Base-by-base conservation (phyloP, 2,113 vertebrate genomes). In the Antechinus stuartii region DNA sequence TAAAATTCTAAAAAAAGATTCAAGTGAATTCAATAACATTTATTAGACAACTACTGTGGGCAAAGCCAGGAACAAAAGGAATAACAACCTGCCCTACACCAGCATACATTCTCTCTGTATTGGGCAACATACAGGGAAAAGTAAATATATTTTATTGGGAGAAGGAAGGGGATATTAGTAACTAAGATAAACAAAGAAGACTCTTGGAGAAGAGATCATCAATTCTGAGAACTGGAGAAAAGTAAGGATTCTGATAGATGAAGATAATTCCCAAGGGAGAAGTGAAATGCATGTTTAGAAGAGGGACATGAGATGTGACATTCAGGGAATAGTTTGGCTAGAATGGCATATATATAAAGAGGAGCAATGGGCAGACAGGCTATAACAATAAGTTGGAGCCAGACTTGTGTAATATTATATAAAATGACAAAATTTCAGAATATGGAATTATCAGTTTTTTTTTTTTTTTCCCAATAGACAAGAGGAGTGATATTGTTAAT, bases 1-100 rank as follows among this genome's bases (percentile, higher is more conserved):
- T n/a, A n/a, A n/a, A 76, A n/a, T 76, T n/a, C 5, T 7, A 76
- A n/a, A 10, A n/a, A 76, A n/a, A 76, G 35, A n/a, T n/a, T 68
- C 12, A 68, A 68, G 3, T 6, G 5, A n/a, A n/a, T 76, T 76
- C 35, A n/a, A 35, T 30, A 1, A 6, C 14, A n/a, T n/a, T 76
- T n/a, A n/a, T n/a, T 19, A 22, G 4, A 1, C 61, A n/a, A n/a
- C 12, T n/a, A 19, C 2, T n/a, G 5, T n/a, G 5, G 30, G 5
- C 16, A 76, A 76, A 42, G 42, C 42, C 42, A 42, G 42, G 42
- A 35, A n/a, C 30, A 76, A n/a, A n/a, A 68, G 10, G 14, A 16
- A 68, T n/a, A 0, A n/a, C 4, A n/a, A 7, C 61, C 35, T n/a
- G 35, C 14, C 14, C 9, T n/a, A 76, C 35, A n/a, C 14, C 30